Percentiles rank a stretch among this genome's conserved stretches.
Conservation (phyloP, 2,797 vertebrate species). For the Coreius guichenoti region DNA sequence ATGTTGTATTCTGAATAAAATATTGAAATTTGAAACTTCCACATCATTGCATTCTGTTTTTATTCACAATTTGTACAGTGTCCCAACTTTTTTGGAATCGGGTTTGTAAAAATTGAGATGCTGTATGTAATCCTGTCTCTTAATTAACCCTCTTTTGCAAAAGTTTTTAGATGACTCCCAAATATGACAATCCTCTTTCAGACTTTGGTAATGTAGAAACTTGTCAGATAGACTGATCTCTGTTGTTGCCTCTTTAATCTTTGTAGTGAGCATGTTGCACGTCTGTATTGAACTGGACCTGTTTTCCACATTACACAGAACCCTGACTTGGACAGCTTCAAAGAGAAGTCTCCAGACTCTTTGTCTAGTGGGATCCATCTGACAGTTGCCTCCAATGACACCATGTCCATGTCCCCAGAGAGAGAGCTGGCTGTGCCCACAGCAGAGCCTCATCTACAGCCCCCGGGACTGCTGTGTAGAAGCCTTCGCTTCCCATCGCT, state of each 20-base stretch:
- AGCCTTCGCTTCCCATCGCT: conserved; percentile 88
- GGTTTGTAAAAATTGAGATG: background rate
- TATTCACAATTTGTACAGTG: no score
- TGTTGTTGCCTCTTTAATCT: background rate
- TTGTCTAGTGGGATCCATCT: conserved; percentile 79
- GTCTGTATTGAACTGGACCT: background rate
- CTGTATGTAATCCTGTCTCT: background rate
- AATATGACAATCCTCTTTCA: background rate
- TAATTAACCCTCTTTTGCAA: background rate
- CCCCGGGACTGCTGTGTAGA: conserved; percentile 74
- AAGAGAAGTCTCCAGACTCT: conserved; percentile 80
- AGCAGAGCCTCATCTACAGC: conserved; percentile 45
- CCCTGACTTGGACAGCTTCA: conserved; percentile 76
- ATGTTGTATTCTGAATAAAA: no score
- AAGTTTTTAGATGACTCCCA: background rate
- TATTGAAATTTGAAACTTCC: no score
- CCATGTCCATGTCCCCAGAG: conserved; percentile 74
- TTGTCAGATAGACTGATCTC: background rate
- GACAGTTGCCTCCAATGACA: conserved; percentile 75
- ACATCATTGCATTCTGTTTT: no score
- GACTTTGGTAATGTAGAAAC: background rate
- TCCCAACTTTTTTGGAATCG: no score
- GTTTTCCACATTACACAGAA: conserved; percentile 71
- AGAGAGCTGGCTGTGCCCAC: conserved; percentile 64
- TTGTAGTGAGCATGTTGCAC: background rate